Conservation (phyloP, 1,140 invertebrate genomes). For the Plodia interpunctella region DNA sequence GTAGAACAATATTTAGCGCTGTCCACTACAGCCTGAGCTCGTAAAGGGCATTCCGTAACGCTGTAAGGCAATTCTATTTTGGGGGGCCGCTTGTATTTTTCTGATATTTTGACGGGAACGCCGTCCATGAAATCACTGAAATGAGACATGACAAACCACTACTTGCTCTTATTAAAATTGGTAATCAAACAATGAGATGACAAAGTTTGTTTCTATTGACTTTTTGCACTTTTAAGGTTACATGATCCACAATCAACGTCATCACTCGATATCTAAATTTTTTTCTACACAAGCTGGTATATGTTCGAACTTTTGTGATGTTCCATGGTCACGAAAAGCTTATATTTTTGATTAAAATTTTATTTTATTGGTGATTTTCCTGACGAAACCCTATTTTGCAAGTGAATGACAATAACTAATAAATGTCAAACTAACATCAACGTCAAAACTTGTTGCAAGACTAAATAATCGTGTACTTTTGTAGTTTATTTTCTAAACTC, state of each 20-base stretch:
- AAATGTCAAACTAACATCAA: conserved; percentile 13
- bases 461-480: background rate
- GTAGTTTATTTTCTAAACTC: no score
- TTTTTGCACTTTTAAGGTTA: conserved; percentile 72
- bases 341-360: conserved; percentile 15
- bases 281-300: conserved; percentile 3
- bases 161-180: conserved; percentile 34
- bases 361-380: conserved; percentile 10
- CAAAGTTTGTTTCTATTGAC: conserved; percentile 60
- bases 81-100: conserved; percentile 88
- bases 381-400: conserved; percentile 7
- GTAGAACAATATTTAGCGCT: conserved; percentile 82
- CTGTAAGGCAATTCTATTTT: conserved; percentile 83
- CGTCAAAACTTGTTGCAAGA: conserved; percentile 8
- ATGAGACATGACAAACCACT: conserved; percentile 67
- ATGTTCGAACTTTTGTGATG: background rate
- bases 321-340: conserved; percentile 18
- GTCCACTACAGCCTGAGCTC: conserved; percentile 76
- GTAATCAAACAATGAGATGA: conserved; percentile 59
- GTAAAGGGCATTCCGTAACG: conserved; percentile 79
- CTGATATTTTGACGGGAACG: conserved; percentile 90
- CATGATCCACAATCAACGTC: conserved; percentile 65
- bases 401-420: conserved; percentile 14
- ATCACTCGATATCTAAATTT: conserved; percentile 43
- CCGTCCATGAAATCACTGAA: conserved; percentile 84